These are phyloP conservation scores for Colletes collaris DNA, from an alignment of 2,888 invertebrate genomes.

Conservation along the genomic window DNA sequence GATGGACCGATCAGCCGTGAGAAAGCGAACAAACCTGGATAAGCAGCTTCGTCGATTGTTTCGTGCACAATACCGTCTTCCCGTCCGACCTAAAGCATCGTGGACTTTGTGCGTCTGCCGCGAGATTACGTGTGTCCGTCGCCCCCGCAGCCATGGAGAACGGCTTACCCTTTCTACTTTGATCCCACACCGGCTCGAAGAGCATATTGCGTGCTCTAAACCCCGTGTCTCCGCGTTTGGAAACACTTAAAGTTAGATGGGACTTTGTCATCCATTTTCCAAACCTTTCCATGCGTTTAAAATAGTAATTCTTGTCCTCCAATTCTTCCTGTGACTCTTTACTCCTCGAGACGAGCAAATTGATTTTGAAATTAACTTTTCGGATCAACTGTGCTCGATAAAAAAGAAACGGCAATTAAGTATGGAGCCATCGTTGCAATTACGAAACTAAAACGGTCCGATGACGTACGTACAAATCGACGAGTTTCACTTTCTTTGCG, in stretches of 20 bases:
- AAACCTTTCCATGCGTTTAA: too few species aligned
- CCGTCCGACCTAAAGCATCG: slow-evolving; percentile 30
- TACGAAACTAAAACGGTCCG: too few species aligned
- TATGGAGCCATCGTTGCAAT: too few species aligned
- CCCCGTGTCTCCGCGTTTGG: too few species aligned
- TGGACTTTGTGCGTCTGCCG: slow-evolving; percentile 44
- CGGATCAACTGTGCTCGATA: too few species aligned
- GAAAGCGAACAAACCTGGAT: slow-evolving; percentile 53
- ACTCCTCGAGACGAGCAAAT: too few species aligned
- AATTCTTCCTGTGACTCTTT: too few species aligned
- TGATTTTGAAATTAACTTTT: too few species aligned
- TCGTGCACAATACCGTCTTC: slow-evolving; percentile 44
- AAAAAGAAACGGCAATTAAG: too few species aligned
- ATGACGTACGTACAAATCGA: background rate
- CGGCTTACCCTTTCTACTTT: slow-evolving; percentile 12
- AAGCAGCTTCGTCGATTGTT: slow-evolving; percentile 63
- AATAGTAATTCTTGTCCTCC: too few species aligned
- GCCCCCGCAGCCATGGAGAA: slow-evolving; percentile 5
- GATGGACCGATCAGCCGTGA: slow-evolving; percentile 24
- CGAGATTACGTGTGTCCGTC: slow-evolving; percentile 35
- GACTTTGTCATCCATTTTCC: too few species aligned
- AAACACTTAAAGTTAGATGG: too few species aligned
- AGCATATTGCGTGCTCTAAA: background rate
- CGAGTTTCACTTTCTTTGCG: slow-evolving; percentile 29
- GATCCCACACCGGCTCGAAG: background rate